Evolutionary conservation across 2,113 vertebrate species (phyloP), one percentile per base, ranked within the genome.

Genomic region (Grammatotria lemairii): DNA sequence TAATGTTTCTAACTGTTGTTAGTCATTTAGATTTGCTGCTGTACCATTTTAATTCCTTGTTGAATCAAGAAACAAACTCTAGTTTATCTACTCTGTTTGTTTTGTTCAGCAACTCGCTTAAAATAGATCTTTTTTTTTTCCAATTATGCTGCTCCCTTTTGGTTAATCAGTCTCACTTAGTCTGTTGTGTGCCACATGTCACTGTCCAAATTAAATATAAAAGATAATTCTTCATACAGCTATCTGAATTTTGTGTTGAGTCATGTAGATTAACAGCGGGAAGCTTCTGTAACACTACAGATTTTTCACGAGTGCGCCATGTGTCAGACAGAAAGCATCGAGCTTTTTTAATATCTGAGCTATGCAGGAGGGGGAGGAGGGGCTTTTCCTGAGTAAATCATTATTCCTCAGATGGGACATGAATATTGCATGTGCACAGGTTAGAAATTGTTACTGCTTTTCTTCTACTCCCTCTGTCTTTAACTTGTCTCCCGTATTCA

Each of bases 401-500:
- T 83, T 80, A 54, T 63, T 33, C 28, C 14, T 68, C 31, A 8
- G 2, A 5, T 51, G 14, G 28, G 9, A 45, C 33, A 86, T 80
- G 55, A 31, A 42, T 7, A 23, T 16, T 58, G 13, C 31, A 13
- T 54, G 63, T 26, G 35, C 16, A 53, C 87, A 80, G 47, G 57
- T 88, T 26, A 75, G 23, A 75, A 21, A 60, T 28, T 12, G 79
- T 10, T 73, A 57, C 78, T 14, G 38, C 79, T 49, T 81, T 9
- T 28, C 26, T 10, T 78, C n/a, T 54, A n/a, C 83, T 80, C 33
- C 60, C 31, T 78, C 58, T 2, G 19, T 60, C 13, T 54, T 65
- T 3, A 12, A 81, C 85, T 84, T 53, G 16, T 19, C 33, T 83
- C 12, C 73, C 26, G 28, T 87, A 82, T 57, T 3, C 87, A 99